Evolutionary conservation across 2,888 invertebrate genomes (phyloP), one percentile per base, ranked within the genome.

Genomic region (Heliconius sara): DNA sequence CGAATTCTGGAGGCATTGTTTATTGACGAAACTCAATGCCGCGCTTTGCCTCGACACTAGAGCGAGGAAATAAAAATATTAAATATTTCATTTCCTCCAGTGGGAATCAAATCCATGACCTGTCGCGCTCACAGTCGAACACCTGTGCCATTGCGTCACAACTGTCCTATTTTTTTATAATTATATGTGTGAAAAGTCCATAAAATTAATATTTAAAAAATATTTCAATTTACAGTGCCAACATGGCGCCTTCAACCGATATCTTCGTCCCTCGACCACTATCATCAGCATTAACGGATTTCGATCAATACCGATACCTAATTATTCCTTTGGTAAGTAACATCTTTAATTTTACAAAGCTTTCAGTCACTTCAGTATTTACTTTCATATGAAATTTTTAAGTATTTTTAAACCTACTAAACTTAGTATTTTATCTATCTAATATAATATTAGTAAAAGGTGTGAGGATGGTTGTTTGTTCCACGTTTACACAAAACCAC

Each of bases 181-280:
- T 52, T 6, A 6, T n/a, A 67, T 19, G 9, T 67, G 34, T 1
- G 9, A 39, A 9, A 66, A 27, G 16, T 16, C 22, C 19, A 3
- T 22, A 22, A 3, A 67, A 66, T n/a, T n/a, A 60, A 60, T 60
- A 60, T n/a, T 60, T 60, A 9, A n/a, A 10, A n/a, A 52, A 9
- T 43, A 12, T 43, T 70, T 70, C 1, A 70, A n/a, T 43, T 97
- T 96, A 83, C 96, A 98, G 98, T 95, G 97, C 97, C 98, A 97
- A 87, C 91, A 98, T 98, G 98, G 98, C 98, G 96, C 96, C 96
- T 95, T 93, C 93, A 93, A 91, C 95, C 96, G 96, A 96, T 96
- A 95, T 92, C 93, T 96, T 95, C 94, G 95, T 96, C 95, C 95
- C 95, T 92, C 95, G 96, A 96, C 96, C 95, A 96, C 94, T 95